Evolutionary conservation across 1,140 invertebrate species (phyloP).

Genomic region (Orussus abietinus): DNA sequence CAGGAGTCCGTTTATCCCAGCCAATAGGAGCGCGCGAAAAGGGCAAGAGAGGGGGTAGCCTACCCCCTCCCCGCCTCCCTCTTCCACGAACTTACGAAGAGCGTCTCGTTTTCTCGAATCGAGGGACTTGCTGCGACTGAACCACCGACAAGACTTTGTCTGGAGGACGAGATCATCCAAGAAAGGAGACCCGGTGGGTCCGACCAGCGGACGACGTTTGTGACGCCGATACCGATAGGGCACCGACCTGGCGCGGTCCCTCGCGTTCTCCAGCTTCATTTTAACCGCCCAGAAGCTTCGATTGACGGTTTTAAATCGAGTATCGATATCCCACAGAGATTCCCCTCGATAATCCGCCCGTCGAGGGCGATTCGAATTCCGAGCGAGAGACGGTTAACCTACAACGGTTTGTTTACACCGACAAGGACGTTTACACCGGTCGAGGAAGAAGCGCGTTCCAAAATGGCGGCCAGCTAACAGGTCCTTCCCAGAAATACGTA

Average conservation of each 20-base stretch:
- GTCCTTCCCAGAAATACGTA: no score
- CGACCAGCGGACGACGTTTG: slow-evolving; percentile 40
- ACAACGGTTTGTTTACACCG: neutral
- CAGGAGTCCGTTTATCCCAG: no score
- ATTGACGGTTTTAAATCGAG: no score
- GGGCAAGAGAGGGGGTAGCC: no score
- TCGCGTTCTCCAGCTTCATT: slow-evolving; percentile 21
- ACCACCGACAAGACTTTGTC: slow-evolving; percentile 40
- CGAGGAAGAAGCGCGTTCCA: no score
- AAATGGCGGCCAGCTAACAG: no score
- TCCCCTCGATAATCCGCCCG: neutral
- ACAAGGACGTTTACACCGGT: neutral
- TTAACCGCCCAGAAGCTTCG: no score
- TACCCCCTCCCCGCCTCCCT: no score
- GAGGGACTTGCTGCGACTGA: slow-evolving; percentile 24
- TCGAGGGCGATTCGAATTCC: neutral
- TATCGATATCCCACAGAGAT: neutral
- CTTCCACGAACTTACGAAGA: slow-evolving; percentile 45
- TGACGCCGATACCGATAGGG: slow-evolving; percentile 37
- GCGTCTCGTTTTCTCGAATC: slow-evolving; percentile 26
- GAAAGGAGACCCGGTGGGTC: slow-evolving; percentile 42
- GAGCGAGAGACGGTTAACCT: neutral
- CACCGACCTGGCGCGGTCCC: slow-evolving; percentile 4
- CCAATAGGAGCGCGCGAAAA: no score
- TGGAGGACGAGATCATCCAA: slow-evolving; percentile 36